phyloP scores from a whole-genome alignment of 1,140 invertebrate genomes.

The Wasmannia auropunctata region DNA sequence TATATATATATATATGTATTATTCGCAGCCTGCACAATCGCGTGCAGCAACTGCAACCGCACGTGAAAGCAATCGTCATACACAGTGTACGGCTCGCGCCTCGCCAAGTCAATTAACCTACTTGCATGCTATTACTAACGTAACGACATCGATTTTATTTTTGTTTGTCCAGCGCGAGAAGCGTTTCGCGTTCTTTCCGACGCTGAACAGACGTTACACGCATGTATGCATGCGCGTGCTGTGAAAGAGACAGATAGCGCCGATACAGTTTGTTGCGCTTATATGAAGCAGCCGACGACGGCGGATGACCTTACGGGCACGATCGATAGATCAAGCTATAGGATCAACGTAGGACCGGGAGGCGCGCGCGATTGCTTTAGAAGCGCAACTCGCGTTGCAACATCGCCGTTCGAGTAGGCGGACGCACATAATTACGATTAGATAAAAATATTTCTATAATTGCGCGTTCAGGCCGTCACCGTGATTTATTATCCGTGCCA shows the following conservation, averaged over 20 bases:
- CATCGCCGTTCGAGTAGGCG: constrained; percentile 27
- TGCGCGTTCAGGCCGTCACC: background rate
- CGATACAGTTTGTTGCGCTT: constrained; percentile 40
- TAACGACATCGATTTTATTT: background rate
- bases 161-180: background rate
- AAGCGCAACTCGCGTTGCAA: background rate
- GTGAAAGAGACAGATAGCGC: constrained; percentile 26
- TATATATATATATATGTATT: too few relatives aligned
- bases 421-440: constrained; percentile 34
- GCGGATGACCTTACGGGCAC: constrained; percentile 19
- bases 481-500: constrained; percentile 61
- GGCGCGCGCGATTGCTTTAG: constrained; percentile 14
- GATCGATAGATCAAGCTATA: constrained; percentile 41
- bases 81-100: background rate
- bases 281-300: constrained; percentile 16
- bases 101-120: constrained; percentile 38
- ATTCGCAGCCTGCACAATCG: background rate
- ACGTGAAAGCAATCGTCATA: background rate
- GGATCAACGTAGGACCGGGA: constrained; percentile 17
- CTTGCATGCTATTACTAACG: constrained; percentile 30
- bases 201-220: background rate
- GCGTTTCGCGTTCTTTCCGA: background rate
- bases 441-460: constrained; percentile 54
- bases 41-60: too few relatives aligned
- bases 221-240: background rate